Base-by-base conservation (phyloP, 2,797 vertebrate species). In the Lithobates pipiens region DNA sequence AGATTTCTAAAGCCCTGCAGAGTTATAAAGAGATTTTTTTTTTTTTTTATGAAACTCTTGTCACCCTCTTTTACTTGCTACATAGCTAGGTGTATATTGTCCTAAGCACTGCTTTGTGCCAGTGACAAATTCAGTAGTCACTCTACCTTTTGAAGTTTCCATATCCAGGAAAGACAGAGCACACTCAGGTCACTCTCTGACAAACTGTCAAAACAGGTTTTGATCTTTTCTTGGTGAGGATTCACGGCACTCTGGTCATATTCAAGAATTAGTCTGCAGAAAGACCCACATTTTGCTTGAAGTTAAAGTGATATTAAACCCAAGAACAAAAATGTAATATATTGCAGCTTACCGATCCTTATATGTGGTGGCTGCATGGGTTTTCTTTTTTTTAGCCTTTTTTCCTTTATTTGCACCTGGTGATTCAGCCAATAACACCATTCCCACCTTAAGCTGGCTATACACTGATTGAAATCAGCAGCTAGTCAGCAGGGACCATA, bases 1-100 rank as follows among this genome's bases (percentile, higher is more conserved):
- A 61, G 50, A 54, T 82, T 54, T 72, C 34, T 61, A 23, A 46
- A 54, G 54, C 79, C 32, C 32, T 63, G 23, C 46, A 82, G 46
- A 11, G 29, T 36, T 72, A 21, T 61, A 71, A 72, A 72, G 78
- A 15, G 63, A 74, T 25, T 36, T 36, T 36, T 11, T 42, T 25
- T 36, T 36, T 36, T 11, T 42, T 42, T 42, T 44, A 73, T 39
- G 71, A n/a, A 3, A 23, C 21, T 42, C 3, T n/a, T 72, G 36
- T 72, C 34, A 42, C 8, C 70, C 70, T 44, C 50, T 21, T 54
- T 5, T 65, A 65, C 61, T 34, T 10, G 16, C 8, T 34, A 71
- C 16, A 39, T 71, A 36, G 15, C 16, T 71, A 34, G 32, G 69
- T 36, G 3, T 39, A n/a, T 25, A 42, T 42, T 42, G 36, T 32